Evolutionary conservation across 1,140 invertebrate species (phyloP).

Genomic region (Dufourea novaeangliae): DNA sequence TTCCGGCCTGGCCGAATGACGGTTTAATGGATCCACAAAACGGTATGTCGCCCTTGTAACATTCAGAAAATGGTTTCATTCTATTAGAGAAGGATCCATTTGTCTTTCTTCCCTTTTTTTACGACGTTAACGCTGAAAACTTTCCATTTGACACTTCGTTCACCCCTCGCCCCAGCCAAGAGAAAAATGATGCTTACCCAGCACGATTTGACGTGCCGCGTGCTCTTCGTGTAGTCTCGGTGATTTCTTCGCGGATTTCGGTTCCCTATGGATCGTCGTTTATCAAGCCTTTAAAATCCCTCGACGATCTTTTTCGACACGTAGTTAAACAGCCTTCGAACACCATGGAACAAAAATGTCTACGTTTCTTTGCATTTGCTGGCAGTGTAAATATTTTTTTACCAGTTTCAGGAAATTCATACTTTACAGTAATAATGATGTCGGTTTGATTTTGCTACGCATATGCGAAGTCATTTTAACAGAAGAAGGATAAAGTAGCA

Average conservation of each 20-base stretch:
- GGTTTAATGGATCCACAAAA: conserved; percentile 67
- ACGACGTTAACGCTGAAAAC: conserved; percentile 5
- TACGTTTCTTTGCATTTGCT: too few relatives aligned
- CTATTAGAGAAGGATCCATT: conserved; percentile 72
- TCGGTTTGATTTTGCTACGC: too few relatives aligned
- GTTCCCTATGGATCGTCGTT: background rate
- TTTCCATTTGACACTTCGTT: conserved; percentile 53
- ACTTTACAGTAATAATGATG: too few relatives aligned
- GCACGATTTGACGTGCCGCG: conserved; percentile 41
- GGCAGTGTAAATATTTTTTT: too few relatives aligned
- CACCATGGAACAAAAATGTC: too few relatives aligned
- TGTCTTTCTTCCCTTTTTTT: conserved; percentile 64
- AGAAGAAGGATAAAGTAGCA: too few relatives aligned
- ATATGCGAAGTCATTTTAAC: too few relatives aligned
- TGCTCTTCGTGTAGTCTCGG: conserved; percentile 15
- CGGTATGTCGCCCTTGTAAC: conserved; percentile 4
- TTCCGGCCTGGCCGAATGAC: conserved; percentile 27
- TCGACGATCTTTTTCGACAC: background rate
- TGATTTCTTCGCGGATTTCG: conserved; percentile 33
- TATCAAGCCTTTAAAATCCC: conserved; percentile 10
- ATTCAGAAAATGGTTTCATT: conserved; percentile 68
- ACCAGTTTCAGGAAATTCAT: too few relatives aligned
- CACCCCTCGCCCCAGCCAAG: conserved; percentile 21
- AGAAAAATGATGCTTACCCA: conserved; percentile 50
- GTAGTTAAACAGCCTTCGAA: background rate